These are phyloP conservation scores for Drosophila yooni DNA, from an alignment of 2,888 invertebrate species.

Conservation along the genomic window DNA sequence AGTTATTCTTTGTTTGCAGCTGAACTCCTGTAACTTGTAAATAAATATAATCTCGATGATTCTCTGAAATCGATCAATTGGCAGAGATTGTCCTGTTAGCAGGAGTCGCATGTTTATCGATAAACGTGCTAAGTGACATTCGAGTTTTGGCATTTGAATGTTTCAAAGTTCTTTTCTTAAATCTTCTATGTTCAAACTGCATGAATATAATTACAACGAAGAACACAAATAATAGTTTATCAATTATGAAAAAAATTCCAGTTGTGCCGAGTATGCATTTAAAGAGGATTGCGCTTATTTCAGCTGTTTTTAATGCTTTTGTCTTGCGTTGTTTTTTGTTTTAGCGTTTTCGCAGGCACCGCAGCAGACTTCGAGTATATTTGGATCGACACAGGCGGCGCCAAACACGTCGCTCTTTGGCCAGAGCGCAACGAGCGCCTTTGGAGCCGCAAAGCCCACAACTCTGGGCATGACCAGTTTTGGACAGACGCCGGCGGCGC, in stretches of 20 bases:
- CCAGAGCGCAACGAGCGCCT: slow-evolving; percentile 87
- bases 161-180: not conserved
- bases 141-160: not conserved
- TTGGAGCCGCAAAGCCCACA: slow-evolving; percentile 86
- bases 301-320: not conserved
- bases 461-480: slow-evolving; percentile 78
- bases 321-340: not conserved
- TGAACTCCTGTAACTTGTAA: not conserved
- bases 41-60: not conserved
- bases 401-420: slow-evolving; percentile 88
- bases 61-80: not conserved
- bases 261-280: not conserved
- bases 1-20: not conserved
- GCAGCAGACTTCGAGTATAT: slow-evolving; percentile 87
- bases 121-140: not conserved
- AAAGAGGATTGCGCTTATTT: not conserved
- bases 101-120: not conserved
- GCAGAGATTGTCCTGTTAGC: not conserved
- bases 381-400: slow-evolving; percentile 86
- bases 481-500: slow-evolving; percentile 81
- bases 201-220: not conserved
- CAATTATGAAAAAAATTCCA: too few relatives aligned
- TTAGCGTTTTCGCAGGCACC: slow-evolving; percentile 83
- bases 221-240: not conserved
- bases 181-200: not conserved